These are phyloP conservation scores for Chloroclystis v-ata DNA, from an alignment of 2,888 invertebrate species.

Conservation along the genomic window DNA sequence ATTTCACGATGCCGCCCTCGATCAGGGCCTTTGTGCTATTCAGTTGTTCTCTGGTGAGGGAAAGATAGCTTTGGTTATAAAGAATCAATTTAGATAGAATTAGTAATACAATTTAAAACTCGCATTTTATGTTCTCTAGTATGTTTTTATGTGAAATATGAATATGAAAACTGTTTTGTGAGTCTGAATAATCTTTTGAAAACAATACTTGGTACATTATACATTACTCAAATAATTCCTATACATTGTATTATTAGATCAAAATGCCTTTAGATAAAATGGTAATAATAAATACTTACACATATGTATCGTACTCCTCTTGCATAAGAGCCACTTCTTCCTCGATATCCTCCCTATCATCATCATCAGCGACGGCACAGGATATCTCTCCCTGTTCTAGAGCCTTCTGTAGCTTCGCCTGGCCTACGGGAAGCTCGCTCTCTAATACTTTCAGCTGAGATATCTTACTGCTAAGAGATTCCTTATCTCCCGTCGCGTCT, in stretches of 20 bases:
- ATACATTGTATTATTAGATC: no score
- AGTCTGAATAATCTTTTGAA: no score
- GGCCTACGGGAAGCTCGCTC: constrained; percentile 90
- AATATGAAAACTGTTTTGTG: no score
- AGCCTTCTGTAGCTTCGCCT: constrained; percentile 88
- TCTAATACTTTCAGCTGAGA: constrained; percentile 90
- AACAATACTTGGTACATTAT: no score
- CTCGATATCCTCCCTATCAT: constrained; percentile 93
- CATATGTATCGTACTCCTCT: constrained; percentile 92
- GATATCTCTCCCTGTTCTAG: constrained; percentile 91
- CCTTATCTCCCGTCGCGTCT: constrained; percentile 94
- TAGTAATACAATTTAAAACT: no score
- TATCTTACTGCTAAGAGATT: constrained; percentile 90
- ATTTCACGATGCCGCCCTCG: constrained; percentile 93
- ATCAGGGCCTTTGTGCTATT: constrained; percentile 88
- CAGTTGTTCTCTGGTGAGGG: constrained; percentile 81
- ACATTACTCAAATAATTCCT: no score
- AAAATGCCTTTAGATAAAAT: no score
- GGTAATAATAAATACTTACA: constrained; percentile 81
- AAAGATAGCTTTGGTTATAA: background rate
- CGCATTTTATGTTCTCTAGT: no score
- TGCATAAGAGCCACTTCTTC: constrained; percentile 93
- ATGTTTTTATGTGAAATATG: no score
- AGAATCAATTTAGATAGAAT: no score
- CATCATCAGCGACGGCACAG: constrained; percentile 89